Base-by-base conservation (phyloP, 2,797 vertebrate species). In the Limosa lapponica region DNA sequence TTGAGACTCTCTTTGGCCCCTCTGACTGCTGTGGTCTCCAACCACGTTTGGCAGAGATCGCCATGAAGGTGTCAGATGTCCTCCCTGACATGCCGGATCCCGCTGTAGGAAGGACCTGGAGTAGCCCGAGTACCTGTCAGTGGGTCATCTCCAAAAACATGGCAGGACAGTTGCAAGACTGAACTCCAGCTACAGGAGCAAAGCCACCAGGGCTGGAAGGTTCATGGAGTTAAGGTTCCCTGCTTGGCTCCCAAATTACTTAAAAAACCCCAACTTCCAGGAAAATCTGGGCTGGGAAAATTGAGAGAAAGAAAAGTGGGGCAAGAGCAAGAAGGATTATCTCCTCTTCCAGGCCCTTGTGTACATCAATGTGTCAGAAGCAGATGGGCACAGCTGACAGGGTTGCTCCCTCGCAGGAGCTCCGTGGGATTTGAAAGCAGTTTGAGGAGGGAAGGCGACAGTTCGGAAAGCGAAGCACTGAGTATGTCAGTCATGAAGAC, bases 341-440 rank as follows among this genome's bases (percentile, higher is more conserved):
- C 23, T 64, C 17, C 9, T 62, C 23, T 71, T 59, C 19, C 74
- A 65, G 25, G 43, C 79, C 70, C 28, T 37, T 3, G 13, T 73
- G 66, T 58, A 48, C 43, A 24, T 2, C 0, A 0, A 16, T 44
- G 58, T 83, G 73, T 81, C 81, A 91, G 54, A 70, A 69, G 85
- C 54, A 93, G 94, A 94, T 55, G 87, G 71, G 51, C 28, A 79
- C 52, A 89, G 69, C 75, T 83, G 89, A 90, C 84, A 84, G 28
- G 49, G 58, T 51, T 69, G 51, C 70, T 94, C 66, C 84, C 78
- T 87, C n/a, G 27, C 61, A 94, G 89, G 58, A 85, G n/a, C 57
- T 83, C 85, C 48, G 32, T 5, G 17, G 44, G 32, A 95, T 95
- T 82, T 87, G 32, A 91, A 91, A 91, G 37, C 41, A 82, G 65